Conservation (phyloP, 2,888 invertebrate genomes). For the Rhyacophila evoluta region DNA sequence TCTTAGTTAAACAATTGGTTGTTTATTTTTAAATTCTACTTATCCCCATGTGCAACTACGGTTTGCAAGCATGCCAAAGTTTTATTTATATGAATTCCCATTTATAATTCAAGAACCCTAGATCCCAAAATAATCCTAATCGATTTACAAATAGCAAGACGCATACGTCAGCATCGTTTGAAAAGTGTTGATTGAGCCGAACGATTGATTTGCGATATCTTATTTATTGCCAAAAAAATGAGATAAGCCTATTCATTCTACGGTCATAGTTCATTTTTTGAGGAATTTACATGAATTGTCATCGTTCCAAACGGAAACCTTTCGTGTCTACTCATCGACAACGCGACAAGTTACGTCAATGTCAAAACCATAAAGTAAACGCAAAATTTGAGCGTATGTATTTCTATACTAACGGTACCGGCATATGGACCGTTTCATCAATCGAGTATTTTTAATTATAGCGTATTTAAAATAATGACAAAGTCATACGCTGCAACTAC, state of each 20-base stretch:
- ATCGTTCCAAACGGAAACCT: background rate
- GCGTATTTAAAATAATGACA: too few relatives aligned
- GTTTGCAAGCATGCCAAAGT: constrained; percentile 3
- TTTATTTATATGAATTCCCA: constrained; percentile 22
- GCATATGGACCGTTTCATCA: too few relatives aligned
- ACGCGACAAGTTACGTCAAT: background rate
- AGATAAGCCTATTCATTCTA: background rate
- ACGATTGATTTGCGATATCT: background rate
- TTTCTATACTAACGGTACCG: too few relatives aligned
- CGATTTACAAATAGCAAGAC: background rate
- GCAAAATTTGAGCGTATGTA: too few relatives aligned
- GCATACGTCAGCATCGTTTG: background rate
- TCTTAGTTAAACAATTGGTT: constrained; percentile 12
- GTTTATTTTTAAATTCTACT: background rate
- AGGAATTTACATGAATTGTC: background rate
- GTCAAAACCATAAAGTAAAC: too few relatives aligned
- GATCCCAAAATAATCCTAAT: constrained; percentile 22
- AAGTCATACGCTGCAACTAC: too few relatives aligned
- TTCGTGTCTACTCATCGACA: background rate
- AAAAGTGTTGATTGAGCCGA: background rate
- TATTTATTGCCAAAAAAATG: background rate
- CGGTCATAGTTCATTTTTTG: background rate
- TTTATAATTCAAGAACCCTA: constrained; percentile 19
- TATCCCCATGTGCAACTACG: background rate
- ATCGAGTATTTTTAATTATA: too few relatives aligned